These are phyloP conservation scores for Drosophila limbata DNA, from an alignment of 2,888 invertebrate genomes.

Conservation along the genomic window DNA sequence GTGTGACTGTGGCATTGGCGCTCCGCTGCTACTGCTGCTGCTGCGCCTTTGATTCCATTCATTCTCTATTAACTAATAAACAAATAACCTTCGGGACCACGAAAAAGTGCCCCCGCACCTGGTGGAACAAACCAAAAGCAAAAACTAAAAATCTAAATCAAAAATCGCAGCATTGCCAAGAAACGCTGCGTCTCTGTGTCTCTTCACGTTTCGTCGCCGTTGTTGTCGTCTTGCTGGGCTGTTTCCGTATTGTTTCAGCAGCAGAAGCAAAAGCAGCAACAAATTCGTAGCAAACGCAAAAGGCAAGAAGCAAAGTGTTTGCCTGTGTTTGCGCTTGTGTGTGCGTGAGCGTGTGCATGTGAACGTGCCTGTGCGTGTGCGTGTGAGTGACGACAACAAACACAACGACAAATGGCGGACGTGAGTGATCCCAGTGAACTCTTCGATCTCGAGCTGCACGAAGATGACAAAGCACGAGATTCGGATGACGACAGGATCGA, in stretches of 20 bases:
- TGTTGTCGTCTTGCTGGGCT: slow-evolving; percentile 26
- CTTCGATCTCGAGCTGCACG: slow-evolving; percentile 96
- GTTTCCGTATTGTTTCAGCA: slow-evolving; percentile 64
- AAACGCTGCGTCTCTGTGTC: slow-evolving; percentile 50
- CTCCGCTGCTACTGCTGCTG: slow-evolving; percentile 53
- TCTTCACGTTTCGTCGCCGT: slow-evolving; percentile 8
- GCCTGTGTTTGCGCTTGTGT: slow-evolving; percentile 38
- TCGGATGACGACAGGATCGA: slow-evolving; percentile 95
- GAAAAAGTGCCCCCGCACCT: slow-evolving; percentile 43
- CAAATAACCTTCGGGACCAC: slow-evolving; percentile 75
- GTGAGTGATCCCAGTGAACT: slow-evolving; percentile 88
- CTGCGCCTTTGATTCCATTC: slow-evolving; percentile 64
- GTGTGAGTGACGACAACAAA: slow-evolving; percentile 46
- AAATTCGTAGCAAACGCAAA: slow-evolving; percentile 52
- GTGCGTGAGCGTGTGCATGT: slow-evolving; percentile 26
- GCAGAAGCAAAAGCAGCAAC: slow-evolving; percentile 60
- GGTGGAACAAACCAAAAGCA: slow-evolving; percentile 32
- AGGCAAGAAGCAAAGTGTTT: slow-evolving; percentile 58
- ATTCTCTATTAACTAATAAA: slow-evolving; percentile 79
- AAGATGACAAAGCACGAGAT: slow-evolving; percentile 90
- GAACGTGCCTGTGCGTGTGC: slow-evolving; percentile 28
- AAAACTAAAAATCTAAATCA: slow-evolving; percentile 47
- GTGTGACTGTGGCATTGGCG: slow-evolving; percentile 68
- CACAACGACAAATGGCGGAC: slow-evolving; percentile 82
- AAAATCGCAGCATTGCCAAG: slow-evolving; percentile 46